Percentiles rank a stretch among this genome's conserved stretches.
Evolutionary conservation across 2,797 vertebrate species (phyloP).

Genomic region (Crenuchus spilurus): DNA sequence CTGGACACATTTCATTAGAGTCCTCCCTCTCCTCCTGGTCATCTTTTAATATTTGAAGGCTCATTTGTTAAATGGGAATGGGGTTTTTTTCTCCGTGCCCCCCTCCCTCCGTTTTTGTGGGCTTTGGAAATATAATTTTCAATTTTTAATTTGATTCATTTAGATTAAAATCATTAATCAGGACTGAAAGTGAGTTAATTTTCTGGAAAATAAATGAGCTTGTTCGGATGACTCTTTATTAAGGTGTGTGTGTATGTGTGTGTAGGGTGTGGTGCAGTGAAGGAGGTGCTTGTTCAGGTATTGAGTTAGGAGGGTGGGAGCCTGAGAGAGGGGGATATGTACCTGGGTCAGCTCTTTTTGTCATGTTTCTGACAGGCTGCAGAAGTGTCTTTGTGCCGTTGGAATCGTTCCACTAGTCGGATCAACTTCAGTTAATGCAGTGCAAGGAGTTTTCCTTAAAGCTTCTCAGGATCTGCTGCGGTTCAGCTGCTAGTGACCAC

Average conservation of each 20-base stretch:
- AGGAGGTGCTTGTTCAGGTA: conserved; percentile 43
- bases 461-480: not conserved
- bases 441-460: not conserved
- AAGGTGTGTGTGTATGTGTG: conserved; percentile 86
- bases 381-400: not conserved
- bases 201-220: conserved; percentile 99
- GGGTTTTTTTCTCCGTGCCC: conserved; percentile 85
- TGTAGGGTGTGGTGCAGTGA: conserved; percentile 50
- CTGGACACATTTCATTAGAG: conserved; percentile 83
- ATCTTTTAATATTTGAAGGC: conserved; percentile 99
- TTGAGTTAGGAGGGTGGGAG: not conserved
- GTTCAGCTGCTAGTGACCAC: not conserved
- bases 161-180: conserved; percentile 99
- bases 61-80: conserved; percentile 97
- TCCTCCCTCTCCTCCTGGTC: conserved; percentile 78
- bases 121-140: conserved; percentile 99
- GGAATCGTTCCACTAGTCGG: not conserved
- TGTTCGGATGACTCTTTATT: conserved; percentile 96
- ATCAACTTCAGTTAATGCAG: not conserved
- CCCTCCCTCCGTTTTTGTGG: conserved; percentile 78
- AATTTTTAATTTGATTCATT: conserved; percentile 99
- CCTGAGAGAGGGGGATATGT: not conserved
- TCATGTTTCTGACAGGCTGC: not conserved
- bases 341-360: not conserved
- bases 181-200: conserved; percentile 98